phyloP scores from a whole-genome alignment of 2,113 vertebrate species.

The Saiga tatarica region DNA sequence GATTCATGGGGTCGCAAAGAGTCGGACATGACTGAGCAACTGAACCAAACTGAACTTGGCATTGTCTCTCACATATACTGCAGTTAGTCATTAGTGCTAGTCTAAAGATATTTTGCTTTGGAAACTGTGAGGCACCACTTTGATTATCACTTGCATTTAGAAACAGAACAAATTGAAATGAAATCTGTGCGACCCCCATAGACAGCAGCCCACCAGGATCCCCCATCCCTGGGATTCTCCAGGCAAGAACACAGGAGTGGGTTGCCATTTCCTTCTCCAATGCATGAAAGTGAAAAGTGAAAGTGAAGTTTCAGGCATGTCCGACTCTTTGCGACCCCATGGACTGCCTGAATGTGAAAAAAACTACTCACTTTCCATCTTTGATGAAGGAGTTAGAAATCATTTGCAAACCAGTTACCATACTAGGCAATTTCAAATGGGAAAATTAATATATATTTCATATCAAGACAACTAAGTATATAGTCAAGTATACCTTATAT shows the following conservation, averaged over 20 bases:
- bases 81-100: neutral
- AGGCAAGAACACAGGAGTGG: too few species aligned
- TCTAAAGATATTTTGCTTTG: slow-evolving; percentile 3
- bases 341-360: neutral
- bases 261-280: too few species aligned
- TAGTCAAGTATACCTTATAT: neutral
- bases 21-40: too few species aligned
- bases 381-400: slow-evolving; percentile 10
- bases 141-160: neutral
- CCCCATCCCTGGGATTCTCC: too few species aligned
- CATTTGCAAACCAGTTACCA: neutral
- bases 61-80: neutral
- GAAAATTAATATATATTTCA: neutral
- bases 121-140: neutral
- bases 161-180: neutral
- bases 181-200: too few species aligned
- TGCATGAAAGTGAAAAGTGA: too few species aligned
- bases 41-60: neutral
- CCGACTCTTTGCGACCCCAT: too few species aligned
- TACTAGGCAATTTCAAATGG: neutral
- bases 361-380: neutral
- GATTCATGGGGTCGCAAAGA: too few species aligned
- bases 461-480: neutral
- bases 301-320: too few species aligned
- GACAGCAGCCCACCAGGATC: too few species aligned